Evolutionary conservation across 2,888 invertebrate species (phyloP).

Genomic region (Dyspetes luteomarginatus): DNA sequence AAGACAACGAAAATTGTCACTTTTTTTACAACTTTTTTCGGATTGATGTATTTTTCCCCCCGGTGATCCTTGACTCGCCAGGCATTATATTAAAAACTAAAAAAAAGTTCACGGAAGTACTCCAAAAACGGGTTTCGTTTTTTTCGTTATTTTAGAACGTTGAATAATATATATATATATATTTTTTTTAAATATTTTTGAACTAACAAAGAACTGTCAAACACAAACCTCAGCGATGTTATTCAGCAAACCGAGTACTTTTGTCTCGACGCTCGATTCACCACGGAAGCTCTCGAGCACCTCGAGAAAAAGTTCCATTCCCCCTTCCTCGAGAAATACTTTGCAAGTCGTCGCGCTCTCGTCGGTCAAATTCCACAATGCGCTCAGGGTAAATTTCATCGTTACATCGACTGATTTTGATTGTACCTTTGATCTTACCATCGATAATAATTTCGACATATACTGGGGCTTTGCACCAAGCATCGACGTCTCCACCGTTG

Average conservation of each 20-base stretch:
- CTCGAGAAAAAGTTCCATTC: constrained; percentile 87
- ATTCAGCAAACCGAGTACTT: constrained; percentile 89
- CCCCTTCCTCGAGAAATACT: constrained; percentile 88
- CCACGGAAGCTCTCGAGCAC: constrained; percentile 87
- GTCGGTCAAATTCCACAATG: constrained; percentile 92
- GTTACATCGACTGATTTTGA: constrained; percentile 87
- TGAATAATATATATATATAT: no score
- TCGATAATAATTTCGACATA: constrained; percentile 88
- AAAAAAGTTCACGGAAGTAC: no score
- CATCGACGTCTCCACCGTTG: constrained; percentile 88
- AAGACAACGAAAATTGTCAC: no score
- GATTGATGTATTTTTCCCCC: no score
- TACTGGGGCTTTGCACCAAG: constrained; percentile 88
- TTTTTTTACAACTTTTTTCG: no score
- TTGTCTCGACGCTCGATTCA: constrained; percentile 89
- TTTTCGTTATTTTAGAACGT: no score
- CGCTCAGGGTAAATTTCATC: constrained; percentile 90
- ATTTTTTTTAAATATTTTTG: not conserved
- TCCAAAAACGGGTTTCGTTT: no score
- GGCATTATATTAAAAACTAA: no score
- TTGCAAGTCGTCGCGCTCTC: constrained; percentile 89
- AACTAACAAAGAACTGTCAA: not conserved
- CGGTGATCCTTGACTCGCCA: no score
- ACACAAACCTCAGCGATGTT: constrained; percentile 89
- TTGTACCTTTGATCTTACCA: constrained; percentile 86